Conservation (phyloP, 2,888 invertebrate species). For the Synanthedon myopaeformis region DNA sequence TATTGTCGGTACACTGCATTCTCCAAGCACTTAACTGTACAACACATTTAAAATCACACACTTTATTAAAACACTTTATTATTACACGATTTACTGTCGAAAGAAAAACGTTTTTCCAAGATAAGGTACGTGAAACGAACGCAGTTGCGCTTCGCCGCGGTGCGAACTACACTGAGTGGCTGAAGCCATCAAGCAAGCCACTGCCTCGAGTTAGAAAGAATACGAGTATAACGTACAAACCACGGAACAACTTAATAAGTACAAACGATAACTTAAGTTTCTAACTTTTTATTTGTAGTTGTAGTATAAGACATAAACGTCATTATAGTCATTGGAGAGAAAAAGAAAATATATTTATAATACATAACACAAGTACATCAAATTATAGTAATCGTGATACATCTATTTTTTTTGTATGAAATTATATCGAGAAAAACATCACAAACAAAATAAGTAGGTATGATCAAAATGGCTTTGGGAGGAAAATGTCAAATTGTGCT, state of each 20-base stretch:
- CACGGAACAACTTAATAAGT: no score
- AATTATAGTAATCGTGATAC: no score
- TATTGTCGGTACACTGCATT: no score
- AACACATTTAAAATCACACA: slow-evolving; percentile 10
- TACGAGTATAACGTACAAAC: slow-evolving; percentile 35
- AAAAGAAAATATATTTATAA: no score
- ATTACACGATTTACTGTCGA: slow-evolving; percentile 8
- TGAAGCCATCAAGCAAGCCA: slow-evolving; percentile 17
- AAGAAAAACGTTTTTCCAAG: background rate
- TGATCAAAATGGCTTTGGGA: no score
- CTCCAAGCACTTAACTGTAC: slow-evolving; percentile 2
- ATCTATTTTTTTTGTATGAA: no score
- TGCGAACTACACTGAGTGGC: slow-evolving; percentile 15
- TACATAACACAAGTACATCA: no score
- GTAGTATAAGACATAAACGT: no score
- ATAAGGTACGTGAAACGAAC: background rate
- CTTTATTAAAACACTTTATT: slow-evolving; percentile 15
- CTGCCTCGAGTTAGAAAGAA: slow-evolving; percentile 49
- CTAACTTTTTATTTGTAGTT: slow-evolving; percentile 2
- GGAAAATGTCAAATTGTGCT: no score
- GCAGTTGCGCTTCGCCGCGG: slow-evolving; percentile 30
- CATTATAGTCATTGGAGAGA: no score
- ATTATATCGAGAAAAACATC: no score
- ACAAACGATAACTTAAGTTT: slow-evolving; percentile 32
- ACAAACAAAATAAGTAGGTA: no score